These are phyloP conservation scores for Branchellion lobata DNA, from an alignment of 2,888 invertebrate genomes.

Conservation along the genomic window DNA sequence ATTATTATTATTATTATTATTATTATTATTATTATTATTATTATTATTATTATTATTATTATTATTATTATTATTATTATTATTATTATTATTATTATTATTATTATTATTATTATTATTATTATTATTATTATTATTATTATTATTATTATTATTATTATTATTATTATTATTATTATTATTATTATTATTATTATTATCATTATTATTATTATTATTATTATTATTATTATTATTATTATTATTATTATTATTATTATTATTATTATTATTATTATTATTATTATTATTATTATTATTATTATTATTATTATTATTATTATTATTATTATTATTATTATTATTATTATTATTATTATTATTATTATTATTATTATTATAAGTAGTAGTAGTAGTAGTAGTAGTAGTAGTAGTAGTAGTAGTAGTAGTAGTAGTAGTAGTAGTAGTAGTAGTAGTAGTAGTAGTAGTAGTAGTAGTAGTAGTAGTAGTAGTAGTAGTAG, in stretches of 20 bases:
- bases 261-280: not conserved
- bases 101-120: too few relatives aligned
- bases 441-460: not conserved
- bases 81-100: too few relatives aligned
- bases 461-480: not conserved
- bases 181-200: not conserved
- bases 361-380: not conserved
- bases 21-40: too few relatives aligned
- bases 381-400: not conserved
- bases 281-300: not conserved
- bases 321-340: not conserved
- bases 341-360: conserved; percentile 1
- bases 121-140: too few relatives aligned
- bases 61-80: too few relatives aligned
- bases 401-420: not conserved
- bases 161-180: too few relatives aligned
- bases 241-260: not conserved
- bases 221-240: not conserved
- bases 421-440: not conserved
- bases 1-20: too few relatives aligned
- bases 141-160: too few relatives aligned
- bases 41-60: too few relatives aligned
- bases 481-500: not conserved
- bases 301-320: not conserved
- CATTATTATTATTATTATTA: not conserved